Evolutionary conservation across 2,113 vertebrate genomes (phyloP).

Genomic region (Ctenomys sociabilis): DNA sequence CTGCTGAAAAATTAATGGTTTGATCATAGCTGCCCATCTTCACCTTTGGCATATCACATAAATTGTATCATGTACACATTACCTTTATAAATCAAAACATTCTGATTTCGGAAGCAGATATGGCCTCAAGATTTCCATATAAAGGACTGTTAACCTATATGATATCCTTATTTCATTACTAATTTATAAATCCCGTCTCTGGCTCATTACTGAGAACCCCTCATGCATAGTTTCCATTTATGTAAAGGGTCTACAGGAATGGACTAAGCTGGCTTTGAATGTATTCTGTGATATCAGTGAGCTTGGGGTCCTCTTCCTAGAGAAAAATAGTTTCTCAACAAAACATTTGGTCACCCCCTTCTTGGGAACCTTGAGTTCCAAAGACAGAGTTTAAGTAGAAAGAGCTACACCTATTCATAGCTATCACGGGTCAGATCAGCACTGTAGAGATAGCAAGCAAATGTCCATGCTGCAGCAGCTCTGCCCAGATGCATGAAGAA

Average conservation of each 20-base stretch:
- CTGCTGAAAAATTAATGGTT: background rate
- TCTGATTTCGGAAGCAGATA: background rate
- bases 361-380: background rate
- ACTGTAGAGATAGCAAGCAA: background rate
- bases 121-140: conserved; percentile 15
- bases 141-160: background rate
- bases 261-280: background rate
- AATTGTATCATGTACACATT: background rate
- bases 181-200: background rate
- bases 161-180: background rate
- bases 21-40: background rate
- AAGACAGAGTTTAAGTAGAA: background rate
- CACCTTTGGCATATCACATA: background rate
- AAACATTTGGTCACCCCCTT: background rate
- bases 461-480: no score
- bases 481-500: background rate
- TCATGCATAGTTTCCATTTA: background rate
- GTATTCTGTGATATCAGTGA: background rate
- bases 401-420: background rate
- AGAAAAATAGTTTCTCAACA: background rate
- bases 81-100: conserved; percentile 35
- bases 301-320: background rate
- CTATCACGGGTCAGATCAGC: background rate
- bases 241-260: background rate
- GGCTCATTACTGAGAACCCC: background rate